Percentiles rank a stretch among this genome's conserved stretches.
phyloP scores from a whole-genome alignment of 1,140 invertebrate species.

The Bombus waltoni region DNA sequence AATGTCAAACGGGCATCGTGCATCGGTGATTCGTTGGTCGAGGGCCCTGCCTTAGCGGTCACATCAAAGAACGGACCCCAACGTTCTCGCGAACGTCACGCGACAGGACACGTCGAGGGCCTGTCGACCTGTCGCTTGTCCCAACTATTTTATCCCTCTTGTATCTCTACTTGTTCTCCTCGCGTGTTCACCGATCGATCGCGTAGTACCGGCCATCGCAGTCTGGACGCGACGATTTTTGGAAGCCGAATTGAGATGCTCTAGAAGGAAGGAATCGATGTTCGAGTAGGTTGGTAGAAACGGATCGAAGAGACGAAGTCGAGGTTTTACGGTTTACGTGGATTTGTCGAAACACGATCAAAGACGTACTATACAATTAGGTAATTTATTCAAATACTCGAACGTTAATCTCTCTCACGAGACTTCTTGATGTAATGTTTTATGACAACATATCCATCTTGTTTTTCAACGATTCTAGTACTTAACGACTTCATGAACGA shows the following conservation, averaged over 20 bases:
- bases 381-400: not conserved
- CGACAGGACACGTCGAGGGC: conserved; percentile 59
- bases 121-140: conserved; percentile 50
- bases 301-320: not conserved
- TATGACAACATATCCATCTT: too few relatives aligned
- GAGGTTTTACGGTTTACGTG: not conserved
- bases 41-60: conserved; percentile 43
- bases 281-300: not conserved
- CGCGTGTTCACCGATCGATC: not conserved
- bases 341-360: too few relatives aligned
- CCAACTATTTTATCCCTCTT: conserved; percentile 52
- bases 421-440: too few relatives aligned
- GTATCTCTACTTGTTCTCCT: conserved; percentile 50
- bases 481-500: too few relatives aligned
- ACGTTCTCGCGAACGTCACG: conserved; percentile 60
- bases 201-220: not conserved
- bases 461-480: too few relatives aligned
- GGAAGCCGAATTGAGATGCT: not conserved
- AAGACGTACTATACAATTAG: too few relatives aligned
- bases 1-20: conserved; percentile 74
- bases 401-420: not conserved
- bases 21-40: conserved; percentile 55
- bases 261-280: not conserved
- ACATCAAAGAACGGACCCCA: conserved; percentile 55
- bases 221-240: conserved; percentile 10